Evolutionary conservation across 2,888 invertebrate genomes (phyloP).

Genomic region (Ormia ochracea): DNA sequence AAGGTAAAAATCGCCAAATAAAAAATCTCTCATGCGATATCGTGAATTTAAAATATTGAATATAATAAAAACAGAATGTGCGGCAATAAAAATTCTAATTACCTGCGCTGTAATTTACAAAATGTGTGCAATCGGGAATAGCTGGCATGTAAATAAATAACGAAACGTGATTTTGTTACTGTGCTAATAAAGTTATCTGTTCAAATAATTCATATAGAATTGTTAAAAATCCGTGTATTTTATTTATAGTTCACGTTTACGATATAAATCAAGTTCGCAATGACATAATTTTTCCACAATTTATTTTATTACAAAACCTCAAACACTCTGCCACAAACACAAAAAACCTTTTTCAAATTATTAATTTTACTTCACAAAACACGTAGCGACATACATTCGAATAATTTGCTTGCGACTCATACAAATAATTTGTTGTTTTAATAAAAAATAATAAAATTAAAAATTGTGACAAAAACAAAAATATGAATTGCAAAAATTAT

Average conservation of each 20-base stretch:
- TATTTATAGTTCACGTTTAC: constrained; percentile 1
- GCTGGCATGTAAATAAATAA: neutral
- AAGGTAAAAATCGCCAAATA: no score
- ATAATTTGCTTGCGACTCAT: neutral
- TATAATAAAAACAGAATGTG: neutral
- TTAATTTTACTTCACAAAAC: neutral
- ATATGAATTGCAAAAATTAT: no score
- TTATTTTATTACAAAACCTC: constrained; percentile 37
- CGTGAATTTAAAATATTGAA: neutral
- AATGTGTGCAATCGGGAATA: neutral
- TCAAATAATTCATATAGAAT: neutral
- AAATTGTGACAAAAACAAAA: no score
- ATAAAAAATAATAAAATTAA: no score
- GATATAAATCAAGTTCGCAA: constrained; percentile 31
- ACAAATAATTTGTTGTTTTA: neutral
- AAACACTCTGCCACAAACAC: constrained; percentile 17
- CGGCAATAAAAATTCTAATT: constrained; percentile 4
- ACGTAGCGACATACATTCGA: neutral
- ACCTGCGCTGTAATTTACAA: neutral
- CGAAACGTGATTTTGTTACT: neutral
- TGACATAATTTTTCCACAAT: constrained; percentile 47
- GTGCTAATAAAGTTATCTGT: constrained; percentile 6
- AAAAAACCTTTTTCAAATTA: constrained; percentile 15
- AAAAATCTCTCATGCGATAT: neutral
- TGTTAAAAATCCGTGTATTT: neutral